A percentile compares a stretch with the other conserved stretches of the same genome.
phyloP scores from a whole-genome alignment of 2,113 vertebrate species.

The Otis tarda region DNA sequence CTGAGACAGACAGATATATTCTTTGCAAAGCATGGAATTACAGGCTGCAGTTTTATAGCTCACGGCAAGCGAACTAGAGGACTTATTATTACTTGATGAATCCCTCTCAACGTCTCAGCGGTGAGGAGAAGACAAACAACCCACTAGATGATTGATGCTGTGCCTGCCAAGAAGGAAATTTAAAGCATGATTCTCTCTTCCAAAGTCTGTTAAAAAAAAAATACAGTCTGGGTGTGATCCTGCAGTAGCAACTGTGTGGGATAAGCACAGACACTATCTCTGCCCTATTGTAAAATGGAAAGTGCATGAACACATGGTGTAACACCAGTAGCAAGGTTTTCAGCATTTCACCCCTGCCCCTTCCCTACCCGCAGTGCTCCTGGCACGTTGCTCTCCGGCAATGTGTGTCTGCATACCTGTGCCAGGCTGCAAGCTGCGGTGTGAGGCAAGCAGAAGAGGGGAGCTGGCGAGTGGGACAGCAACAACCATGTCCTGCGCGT shows the following conservation, averaged over 20 bases:
- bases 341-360: neutral
- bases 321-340: neutral
- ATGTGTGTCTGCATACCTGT: neutral
- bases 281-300: neutral
- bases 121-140: conserved; percentile 38
- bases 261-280: neutral
- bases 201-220: neutral
- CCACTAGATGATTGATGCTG: neutral
- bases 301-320: neutral
- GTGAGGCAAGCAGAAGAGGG: accelerated
- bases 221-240: neutral
- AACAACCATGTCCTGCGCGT: accelerated
- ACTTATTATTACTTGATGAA: conserved; percentile 62
- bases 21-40: neutral
- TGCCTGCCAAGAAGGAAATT: conserved; percentile 4
- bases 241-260: neutral
- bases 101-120: neutral
- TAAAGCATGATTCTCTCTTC: neutral
- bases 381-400: neutral
- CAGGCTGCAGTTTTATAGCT: conserved; percentile 11
- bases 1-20: neutral
- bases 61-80: neutral
- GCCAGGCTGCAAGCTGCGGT: neutral
- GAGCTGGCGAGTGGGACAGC: neutral
- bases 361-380: neutral